Base-by-base conservation (phyloP, 2,888 invertebrate species). In the Antheraea yamamai region DNA sequence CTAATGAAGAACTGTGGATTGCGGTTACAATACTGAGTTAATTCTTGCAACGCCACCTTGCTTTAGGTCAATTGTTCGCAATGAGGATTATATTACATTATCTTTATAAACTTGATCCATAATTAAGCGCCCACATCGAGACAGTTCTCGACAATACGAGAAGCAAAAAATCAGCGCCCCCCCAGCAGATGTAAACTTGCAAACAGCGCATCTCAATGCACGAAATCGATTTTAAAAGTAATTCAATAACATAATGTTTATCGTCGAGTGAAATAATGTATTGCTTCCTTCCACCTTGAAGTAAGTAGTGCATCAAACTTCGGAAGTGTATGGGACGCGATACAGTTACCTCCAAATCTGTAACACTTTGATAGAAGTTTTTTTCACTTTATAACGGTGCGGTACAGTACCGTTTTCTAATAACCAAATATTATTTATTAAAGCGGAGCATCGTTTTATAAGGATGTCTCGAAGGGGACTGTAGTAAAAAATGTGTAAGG, bases 181-280 rank as follows among this genome's bases (percentile, higher is more conserved):
- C 84, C 82, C 82, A 89, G 92, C 94, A 95, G 94, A 95, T 95
- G 94, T 89, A 83, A 89, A 88, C 88, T 90, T 89, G 91, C 92
- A 92, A 93, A 91, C 88, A 91, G 77, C 79, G 81, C 85, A 78
- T 77, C 79, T 77, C 84, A 85, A 87, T 84, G 88, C 84, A 89
- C 86, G 84, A 87, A 91, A 92, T 92, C 90, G 92, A 91, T 91
- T 90, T 92, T 86, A 87, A 91, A 90, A 93, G 94, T 94, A 94
- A 94, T 94, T 93, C 94, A 93, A 94, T 95, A 95, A 94, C 94
- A 91, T 93, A 93, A 94, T 92, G 92, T 91, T 86, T 91, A 94
- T 92, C 89, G 89, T 84, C 81, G 83, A 86, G 88, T 90, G 91
- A 91, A 87, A 88, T 92, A 92, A 94, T 91, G 88, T 93, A 94